Evolutionary conservation across 2,113 vertebrate genomes (phyloP), one percentile per base, ranked within the genome.

Genomic region (Girardinichthys multiradiatus): DNA sequence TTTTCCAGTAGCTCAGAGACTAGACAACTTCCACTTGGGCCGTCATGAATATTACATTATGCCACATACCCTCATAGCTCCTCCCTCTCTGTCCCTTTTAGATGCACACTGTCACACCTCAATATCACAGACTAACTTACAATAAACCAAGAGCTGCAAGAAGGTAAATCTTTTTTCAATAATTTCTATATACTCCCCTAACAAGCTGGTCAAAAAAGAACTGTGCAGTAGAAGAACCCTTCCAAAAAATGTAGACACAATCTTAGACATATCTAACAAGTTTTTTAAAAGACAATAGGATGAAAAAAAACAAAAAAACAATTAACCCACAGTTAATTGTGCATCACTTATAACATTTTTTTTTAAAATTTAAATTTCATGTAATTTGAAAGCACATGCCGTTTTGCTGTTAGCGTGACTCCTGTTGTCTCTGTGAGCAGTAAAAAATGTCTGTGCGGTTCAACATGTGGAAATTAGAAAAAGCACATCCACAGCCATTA

Each of bases 21-120:
- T 26, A 90, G 83, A 89, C 87, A 81, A 92, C 87, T 87, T 93
- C 85, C 89, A 87, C 86, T 80, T 92, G 88, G 80, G 87, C 76
- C 81, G 79, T 88, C 90, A 92, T 94, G 90, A 94, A 94, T 94
- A 92, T 94, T 93, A 83, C 89, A 94, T 94, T 39, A 73, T 79
- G 83, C 79, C 77, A 86, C 84, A 89, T 80, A 84, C 63, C 70
- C 76, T 72, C 68, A 67, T 72, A 81, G 75, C 84, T 75, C 86
- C 75, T 85, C 84, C 82, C 24, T 79, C 48, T 60, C 8, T 70
- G 30, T 15, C 29, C 2, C 30, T 15, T 24, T 58, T 73, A 64
- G 26, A 71, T 24, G 54, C 35, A 77, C 33, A 63, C 70, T 39
- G 28, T 30, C 17, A 65, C 48, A 79, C 51, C 71, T 57, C n/a